Evolutionary conservation across 2,888 invertebrate species (phyloP), one percentile per base, ranked within the genome.

Genomic region (Xestoiulus laeticollis): DNA sequence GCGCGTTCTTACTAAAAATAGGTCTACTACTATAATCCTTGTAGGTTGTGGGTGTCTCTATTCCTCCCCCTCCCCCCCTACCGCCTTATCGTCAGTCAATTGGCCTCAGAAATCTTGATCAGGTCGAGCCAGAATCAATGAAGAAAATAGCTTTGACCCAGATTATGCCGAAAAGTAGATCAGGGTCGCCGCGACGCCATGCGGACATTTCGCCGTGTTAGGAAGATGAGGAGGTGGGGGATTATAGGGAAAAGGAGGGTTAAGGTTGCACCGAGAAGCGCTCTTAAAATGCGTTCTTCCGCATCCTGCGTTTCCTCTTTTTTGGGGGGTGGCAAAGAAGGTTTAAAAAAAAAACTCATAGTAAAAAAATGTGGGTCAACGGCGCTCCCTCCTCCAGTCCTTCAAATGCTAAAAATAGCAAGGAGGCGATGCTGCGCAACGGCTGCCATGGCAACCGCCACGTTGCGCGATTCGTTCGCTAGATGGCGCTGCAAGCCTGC

Each of bases 221-320:
- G n/a, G n/a, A n/a, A n/a, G n/a, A n/a, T n/a, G n/a, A n/a, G n/a
- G n/a, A n/a, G n/a, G n/a, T n/a, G n/a, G n/a, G n/a, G n/a, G n/a
- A n/a, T n/a, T n/a, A n/a, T n/a, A n/a, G n/a, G n/a, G n/a, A n/a
- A 68, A 0, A 26, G 68, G 68, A 26, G 68, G 68, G 68, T 68
- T 68, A 68, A 68, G 68, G 68, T n/a, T 26, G 68, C n/a, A n/a
- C 6, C 59, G 59, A 59, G 26, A 68, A 26, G n/a, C 68, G 68
- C 68, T 68, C 68, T 68, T 68, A 68, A 68, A 68, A 68, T 68
- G 68, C 68, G 68, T 26, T 68, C 68, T 68, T 68, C 68, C 68
- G 68, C 68, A 68, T 68, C 68, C 68, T 68, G 68, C 68, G 68
- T 26, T 22, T 68, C 26, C 68, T 8, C n/a, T 68, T 68, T n/a